These are phyloP conservation scores for Eumerus sabulonum DNA, from an alignment of 2,888 invertebrate genomes.

Conservation along the genomic window DNA sequence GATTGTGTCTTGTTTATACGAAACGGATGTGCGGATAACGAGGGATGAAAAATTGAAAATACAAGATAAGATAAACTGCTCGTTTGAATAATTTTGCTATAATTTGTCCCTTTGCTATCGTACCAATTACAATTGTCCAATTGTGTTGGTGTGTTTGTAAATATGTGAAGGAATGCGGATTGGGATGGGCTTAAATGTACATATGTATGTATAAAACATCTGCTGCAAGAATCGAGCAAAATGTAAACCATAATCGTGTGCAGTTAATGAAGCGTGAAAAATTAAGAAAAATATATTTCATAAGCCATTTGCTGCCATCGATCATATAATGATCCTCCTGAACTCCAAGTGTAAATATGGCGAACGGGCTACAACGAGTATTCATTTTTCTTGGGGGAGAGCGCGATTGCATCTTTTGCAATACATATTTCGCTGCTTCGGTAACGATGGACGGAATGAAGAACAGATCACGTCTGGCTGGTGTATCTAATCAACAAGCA, in stretches of 20 bases:
- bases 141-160: no score
- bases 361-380: constrained; percentile 16
- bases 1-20: constrained; percentile 54
- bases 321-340: constrained; percentile 59
- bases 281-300: constrained; percentile 63
- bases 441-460: constrained; percentile 43
- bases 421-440: constrained; percentile 1
- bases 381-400: no score
- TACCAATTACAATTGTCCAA: constrained; percentile 1
- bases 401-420: constrained; percentile 51
- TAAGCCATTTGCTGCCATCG: constrained; percentile 58
- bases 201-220: no score
- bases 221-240: constrained; percentile 13
- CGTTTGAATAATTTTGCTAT: constrained; percentile 30
- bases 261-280: constrained; percentile 65
- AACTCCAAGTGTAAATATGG: constrained; percentile 58
- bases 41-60: constrained; percentile 36
- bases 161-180: no score
- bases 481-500: constrained; percentile 69
- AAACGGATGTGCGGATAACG: constrained; percentile 55
- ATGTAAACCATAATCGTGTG: constrained; percentile 64
- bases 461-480: constrained; percentile 62
- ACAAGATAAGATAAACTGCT: constrained; percentile 1
- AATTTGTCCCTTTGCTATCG: constrained; percentile 30
- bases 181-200: no score